A percentile compares a stretch with the other conserved stretches of the same genome.
Conservation (phyloP, 2,113 vertebrate species). For the Smithornis capensis region DNA sequence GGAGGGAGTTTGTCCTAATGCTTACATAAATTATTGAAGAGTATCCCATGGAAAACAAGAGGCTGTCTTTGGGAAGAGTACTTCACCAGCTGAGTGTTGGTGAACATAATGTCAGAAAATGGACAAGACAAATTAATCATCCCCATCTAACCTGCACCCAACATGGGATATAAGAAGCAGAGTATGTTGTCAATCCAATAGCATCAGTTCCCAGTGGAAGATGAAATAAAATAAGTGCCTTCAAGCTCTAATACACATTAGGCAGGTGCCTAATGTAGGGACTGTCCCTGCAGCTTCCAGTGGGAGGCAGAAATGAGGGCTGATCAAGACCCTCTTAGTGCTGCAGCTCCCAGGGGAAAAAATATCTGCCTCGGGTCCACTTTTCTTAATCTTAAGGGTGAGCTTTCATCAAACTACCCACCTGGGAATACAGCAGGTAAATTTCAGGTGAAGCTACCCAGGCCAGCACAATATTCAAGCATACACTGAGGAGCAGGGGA, state of each 20-base stretch:
- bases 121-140: neutral
- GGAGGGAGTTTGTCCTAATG: neutral
- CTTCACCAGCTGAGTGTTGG: neutral
- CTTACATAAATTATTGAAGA: neutral
- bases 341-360: neutral
- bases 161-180: neutral
- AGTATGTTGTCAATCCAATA: neutral
- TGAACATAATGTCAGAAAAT: neutral
- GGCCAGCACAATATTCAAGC: neutral
- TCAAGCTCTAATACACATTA: neutral
- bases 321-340: neutral
- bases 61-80: neutral
- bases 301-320: neutral
- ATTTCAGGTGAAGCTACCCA: neutral
- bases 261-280: neutral
- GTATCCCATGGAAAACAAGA: neutral
- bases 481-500: neutral
- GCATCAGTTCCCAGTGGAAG: neutral
- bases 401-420: neutral
- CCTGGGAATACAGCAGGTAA: neutral
- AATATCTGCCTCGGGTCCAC: neutral
- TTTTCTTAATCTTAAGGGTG: neutral
- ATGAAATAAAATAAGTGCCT: neutral
- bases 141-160: neutral
- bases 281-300: neutral